A percentile compares a stretch with the other conserved stretches of the same genome.
phyloP scores from a whole-genome alignment of 1,140 invertebrate species.

The Drosophila lowei region DNA sequence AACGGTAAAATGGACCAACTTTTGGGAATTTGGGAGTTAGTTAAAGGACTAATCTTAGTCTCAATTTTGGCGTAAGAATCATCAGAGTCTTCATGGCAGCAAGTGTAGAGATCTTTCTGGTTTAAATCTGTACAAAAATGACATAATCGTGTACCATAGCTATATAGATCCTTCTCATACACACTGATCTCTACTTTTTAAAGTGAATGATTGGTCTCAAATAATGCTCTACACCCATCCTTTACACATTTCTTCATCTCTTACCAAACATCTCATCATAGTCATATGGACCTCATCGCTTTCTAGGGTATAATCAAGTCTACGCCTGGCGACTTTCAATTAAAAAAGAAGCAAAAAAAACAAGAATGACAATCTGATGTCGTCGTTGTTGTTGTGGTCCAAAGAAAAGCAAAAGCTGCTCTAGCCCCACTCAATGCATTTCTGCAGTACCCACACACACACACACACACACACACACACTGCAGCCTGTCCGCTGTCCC shows the following conservation, averaged over 20 bases:
- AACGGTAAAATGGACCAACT: too few relatives aligned
- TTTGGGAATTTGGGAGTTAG: too few relatives aligned
- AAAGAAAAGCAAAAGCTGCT: constrained; percentile 80
- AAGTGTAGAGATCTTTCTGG: too few relatives aligned
- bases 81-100: too few relatives aligned
- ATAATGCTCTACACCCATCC: too few relatives aligned
- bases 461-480: background rate
- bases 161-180: too few relatives aligned
- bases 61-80: too few relatives aligned
- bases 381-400: constrained; percentile 68
- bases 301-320: constrained; percentile 59
- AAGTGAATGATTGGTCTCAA: too few relatives aligned
- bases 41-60: too few relatives aligned
- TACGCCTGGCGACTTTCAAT: constrained; percentile 78
- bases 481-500: constrained; percentile 22
- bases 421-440: constrained; percentile 65
- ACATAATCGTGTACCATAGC: too few relatives aligned
- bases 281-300: constrained; percentile 26
- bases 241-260: background rate
- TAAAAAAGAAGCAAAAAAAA: constrained; percentile 80
- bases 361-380: constrained; percentile 82
- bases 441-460: background rate
- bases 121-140: too few relatives aligned
- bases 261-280: constrained; percentile 1
- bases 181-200: too few relatives aligned